Base-by-base conservation (phyloP, 2,888 invertebrate genomes). In the Apantesis nais region DNA sequence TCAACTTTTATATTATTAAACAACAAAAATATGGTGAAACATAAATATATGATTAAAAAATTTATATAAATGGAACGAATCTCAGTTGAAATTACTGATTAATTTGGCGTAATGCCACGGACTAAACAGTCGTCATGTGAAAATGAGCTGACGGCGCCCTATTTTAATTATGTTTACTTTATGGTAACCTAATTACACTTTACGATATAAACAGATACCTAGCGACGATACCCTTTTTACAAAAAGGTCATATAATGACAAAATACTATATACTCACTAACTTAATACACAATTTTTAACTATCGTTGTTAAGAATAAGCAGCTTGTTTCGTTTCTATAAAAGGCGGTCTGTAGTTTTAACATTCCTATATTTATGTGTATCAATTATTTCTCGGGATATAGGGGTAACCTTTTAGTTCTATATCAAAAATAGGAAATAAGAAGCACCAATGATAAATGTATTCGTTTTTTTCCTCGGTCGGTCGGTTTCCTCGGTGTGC, bases 81-180 rank as follows among this genome's bases (percentile, higher is more conserved):
- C 66, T 67, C 62, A 69, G 72, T 76, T 71, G 29, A 68, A 74
- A 79, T 78, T 72, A 70, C 76, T 66, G 65, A 67, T 25, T 77
- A 37, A n/a, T 71, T 76, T 88, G 86, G 86, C 85, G 74, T 78
- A 74, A 73, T 85, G 87, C 88, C 85, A 87, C 77, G 71, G 74
- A 74, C 77, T 74, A 78, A 81, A 77, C 84, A 83, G 83, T 83
- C 88, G 89, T 88, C 88, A 83, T 86, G 87, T 86, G 85, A 89
- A 89, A 89, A 86, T 87, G 34, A 34, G 78, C 39, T 2, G 25
- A 79, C 58, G 72, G 83, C 78, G 34, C 2, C 58, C 29, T 39
- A 31, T 73, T 88, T 89, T 92, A 90, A n/a, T n/a, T 90, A 87
- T 85, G 89, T 91, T 89, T 89, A 90, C 86, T 77, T 79, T 70